These are phyloP conservation scores for Athene cunicularia DNA, from an alignment of 2,113 vertebrate genomes.

Conservation along the genomic window DNA sequence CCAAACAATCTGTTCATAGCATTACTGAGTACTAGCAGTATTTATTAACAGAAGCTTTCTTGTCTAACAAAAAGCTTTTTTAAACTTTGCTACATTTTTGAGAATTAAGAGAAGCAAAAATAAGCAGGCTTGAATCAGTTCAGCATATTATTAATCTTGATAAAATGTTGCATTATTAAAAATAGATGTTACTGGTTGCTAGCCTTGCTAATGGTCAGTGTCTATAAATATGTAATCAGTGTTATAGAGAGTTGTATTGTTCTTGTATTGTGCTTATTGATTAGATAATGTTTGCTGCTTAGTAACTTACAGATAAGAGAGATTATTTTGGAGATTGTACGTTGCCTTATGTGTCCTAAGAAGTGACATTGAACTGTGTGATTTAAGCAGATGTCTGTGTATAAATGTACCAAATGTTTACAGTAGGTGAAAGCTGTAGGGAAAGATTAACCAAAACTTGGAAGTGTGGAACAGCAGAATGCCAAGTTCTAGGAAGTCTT, in stretches of 20 bases:
- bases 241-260: slow-evolving; percentile 38
- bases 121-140: not conserved
- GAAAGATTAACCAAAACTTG: slow-evolving; percentile 31
- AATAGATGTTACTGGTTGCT: slow-evolving; percentile 15
- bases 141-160: not conserved
- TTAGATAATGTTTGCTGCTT: slow-evolving; percentile 64
- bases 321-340: not conserved
- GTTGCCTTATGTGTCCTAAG: not conserved
- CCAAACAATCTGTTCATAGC: not conserved
- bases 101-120: not conserved
- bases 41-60: not conserved
- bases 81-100: not conserved
- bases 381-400: slow-evolving; percentile 63
- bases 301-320: not conserved
- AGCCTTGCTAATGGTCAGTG: slow-evolving; percentile 11
- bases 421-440: not conserved
- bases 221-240: slow-evolving; percentile 21
- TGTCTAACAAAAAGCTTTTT: slow-evolving; percentile 21
- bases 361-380: slow-evolving; percentile 59
- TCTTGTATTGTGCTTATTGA: slow-evolving; percentile 29
- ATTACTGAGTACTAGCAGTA: not conserved
- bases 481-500: not conserved
- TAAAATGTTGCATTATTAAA: slow-evolving; percentile 14
- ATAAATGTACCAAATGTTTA: slow-evolving; percentile 30
- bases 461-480: not conserved